These are phyloP conservation scores for Salticus scenicus DNA, from an alignment of 2,888 invertebrate genomes.

Conservation along the genomic window DNA sequence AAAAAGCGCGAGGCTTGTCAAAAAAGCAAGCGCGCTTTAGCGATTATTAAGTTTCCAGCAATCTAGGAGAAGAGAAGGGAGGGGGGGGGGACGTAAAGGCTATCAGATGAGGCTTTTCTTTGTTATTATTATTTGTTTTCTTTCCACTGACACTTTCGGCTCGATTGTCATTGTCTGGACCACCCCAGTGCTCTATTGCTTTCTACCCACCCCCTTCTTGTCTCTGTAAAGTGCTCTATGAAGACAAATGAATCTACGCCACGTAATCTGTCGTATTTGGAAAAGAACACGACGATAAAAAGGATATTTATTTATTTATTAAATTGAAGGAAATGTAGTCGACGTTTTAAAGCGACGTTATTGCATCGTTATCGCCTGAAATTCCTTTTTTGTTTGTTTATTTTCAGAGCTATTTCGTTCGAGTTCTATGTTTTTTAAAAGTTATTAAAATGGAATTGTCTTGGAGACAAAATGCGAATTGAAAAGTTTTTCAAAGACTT, in stretches of 20 bases:
- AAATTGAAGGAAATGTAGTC: conserved; percentile 59
- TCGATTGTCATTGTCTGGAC: conserved; percentile 50
- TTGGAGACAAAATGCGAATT: conserved; percentile 5
- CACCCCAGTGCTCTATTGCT: conserved; percentile 19
- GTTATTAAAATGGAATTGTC: conserved; percentile 64
- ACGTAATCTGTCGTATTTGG: conserved; percentile 53
- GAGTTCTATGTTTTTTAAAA: conserved; percentile 26
- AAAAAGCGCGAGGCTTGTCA: conserved; percentile 65
- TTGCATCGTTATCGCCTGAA: conserved; percentile 34
- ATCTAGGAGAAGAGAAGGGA: conserved; percentile 5
- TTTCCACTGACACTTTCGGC: conserved; percentile 48
- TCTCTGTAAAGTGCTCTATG: conserved; percentile 38
- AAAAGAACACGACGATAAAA: conserved; percentile 1
- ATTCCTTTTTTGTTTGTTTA: background rate
- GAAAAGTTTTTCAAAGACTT: conserved; percentile 25
- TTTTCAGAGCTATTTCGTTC: background rate
- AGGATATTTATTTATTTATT: conserved; percentile 38
- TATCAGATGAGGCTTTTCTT: conserved; percentile 45
- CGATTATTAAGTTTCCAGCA: conserved; percentile 64
- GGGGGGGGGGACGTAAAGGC: background rate
- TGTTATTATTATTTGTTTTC: conserved; percentile 66
- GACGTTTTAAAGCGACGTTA: conserved; percentile 63
- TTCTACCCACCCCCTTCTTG: conserved; percentile 9
- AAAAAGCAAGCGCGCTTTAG: conserved; percentile 52
- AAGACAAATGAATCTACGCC: conserved; percentile 50